These are phyloP conservation scores for Manduca sexta DNA, from an alignment of 1,140 invertebrate genomes.

Conservation along the genomic window DNA sequence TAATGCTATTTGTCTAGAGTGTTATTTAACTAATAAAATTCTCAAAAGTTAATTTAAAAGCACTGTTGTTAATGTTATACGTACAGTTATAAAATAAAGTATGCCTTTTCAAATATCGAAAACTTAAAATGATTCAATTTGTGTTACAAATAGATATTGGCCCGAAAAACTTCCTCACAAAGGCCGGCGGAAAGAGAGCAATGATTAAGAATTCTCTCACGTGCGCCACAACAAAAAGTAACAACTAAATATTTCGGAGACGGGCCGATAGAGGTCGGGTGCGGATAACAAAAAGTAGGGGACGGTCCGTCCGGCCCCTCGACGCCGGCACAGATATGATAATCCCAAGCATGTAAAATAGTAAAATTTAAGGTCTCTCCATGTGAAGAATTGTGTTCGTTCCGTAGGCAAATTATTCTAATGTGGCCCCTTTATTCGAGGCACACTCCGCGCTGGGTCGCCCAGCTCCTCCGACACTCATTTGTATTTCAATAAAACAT, in stretches of 20 bases:
- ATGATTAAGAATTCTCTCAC: slow-evolving; percentile 62
- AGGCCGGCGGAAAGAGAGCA: slow-evolving; percentile 27
- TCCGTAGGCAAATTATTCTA: slow-evolving; percentile 68
- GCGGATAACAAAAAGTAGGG: slow-evolving; percentile 64
- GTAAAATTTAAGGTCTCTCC: slow-evolving; percentile 70
- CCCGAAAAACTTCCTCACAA: slow-evolving; percentile 17
- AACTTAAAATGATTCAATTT: background rate
- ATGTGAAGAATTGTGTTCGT: slow-evolving; percentile 70
- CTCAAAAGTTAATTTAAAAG: no score
- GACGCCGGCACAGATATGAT: slow-evolving; percentile 65
- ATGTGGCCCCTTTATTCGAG: slow-evolving; percentile 68
- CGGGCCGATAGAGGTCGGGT: slow-evolving; percentile 61
- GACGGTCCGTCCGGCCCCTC: slow-evolving; percentile 28
- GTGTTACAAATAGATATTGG: slow-evolving; percentile 4
- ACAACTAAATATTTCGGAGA: slow-evolving; percentile 71
- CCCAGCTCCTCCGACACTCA: slow-evolving; percentile 49
- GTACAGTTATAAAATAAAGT: no score
- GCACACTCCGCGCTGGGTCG: slow-evolving; percentile 54
- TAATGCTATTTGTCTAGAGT: no score
- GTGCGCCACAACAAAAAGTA: slow-evolving; percentile 66
- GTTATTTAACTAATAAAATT: no score
- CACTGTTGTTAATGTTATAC: no score
- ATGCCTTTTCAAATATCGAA: no score
- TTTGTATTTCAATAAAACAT: slow-evolving; percentile 71
- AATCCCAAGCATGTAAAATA: slow-evolving; percentile 71